Base-by-base conservation (phyloP, 2,888 invertebrate genomes). In the Bellardia pandia region DNA sequence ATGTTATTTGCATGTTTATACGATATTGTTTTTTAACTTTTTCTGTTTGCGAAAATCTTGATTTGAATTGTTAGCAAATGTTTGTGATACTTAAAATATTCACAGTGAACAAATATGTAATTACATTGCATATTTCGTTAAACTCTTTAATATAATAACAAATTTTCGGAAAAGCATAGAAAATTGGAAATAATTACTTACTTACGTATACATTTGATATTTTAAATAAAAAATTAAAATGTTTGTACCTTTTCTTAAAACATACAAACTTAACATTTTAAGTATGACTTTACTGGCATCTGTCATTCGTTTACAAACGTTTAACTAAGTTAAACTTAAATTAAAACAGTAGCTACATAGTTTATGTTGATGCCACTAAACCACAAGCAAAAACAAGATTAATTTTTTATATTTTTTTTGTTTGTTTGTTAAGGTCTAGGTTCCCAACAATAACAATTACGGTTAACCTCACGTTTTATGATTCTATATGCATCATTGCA, bases 391-490 rank as follows among this genome's bases (percentile, higher is more conserved):
- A 16, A 53, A 58, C 14, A 40, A 68, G 33, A 53, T 64, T 48
- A 9, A 48, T 60, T 51, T 79, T 71, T 51, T 13, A 16, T 68
- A 23, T 48, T 14, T 64, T 68, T 60, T 37, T 30, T 58, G 30
- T 58, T 11, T 23, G 40, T 62, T 56, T 53, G 48, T 51, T 72
- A 81, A 77, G 74, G 80, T 84, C 71, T 66, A 69, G 85, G 81
- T 85, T 85, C 78, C 74, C 81, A 78, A 87, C 85, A 85, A 87
- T 85, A 87, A 87, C 87, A 85, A 87, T 87, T 87, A 87, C 72
- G 62, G 68, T 85, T 87, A 87, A 87, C 87, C 85, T 87, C 87
- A 87, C 87, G 87, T 87, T 87, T 87, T 87, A 75, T 75, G 75
- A 82, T 87, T 81, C 71, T 86, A 64, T 84, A 84, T 84, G 84